phyloP scores from a whole-genome alignment of 1,140 invertebrate species.

The Diuraphis noxia region DNA sequence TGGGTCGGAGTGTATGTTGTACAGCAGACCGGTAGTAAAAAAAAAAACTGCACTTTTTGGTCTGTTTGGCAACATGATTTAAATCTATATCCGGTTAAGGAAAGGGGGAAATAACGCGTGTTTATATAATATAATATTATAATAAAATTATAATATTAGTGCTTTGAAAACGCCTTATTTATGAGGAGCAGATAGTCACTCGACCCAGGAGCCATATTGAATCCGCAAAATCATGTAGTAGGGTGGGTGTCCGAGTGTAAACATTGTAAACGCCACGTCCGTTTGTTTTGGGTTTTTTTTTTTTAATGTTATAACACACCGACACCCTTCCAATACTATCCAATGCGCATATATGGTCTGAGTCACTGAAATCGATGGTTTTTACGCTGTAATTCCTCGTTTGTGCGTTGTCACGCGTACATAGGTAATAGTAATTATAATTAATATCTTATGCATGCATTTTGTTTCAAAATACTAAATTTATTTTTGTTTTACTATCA shows the following conservation, averaged over 20 bases:
- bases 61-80: constrained; percentile 2
- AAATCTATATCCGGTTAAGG: not conserved
- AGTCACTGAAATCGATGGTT: constrained; percentile 25
- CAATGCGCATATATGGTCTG: not conserved
- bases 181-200: not conserved
- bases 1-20: not conserved
- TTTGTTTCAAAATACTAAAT: not conserved
- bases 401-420: not conserved
- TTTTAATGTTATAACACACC: constrained; percentile 7
- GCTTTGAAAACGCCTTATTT: not conserved
- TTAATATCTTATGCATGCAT: not conserved
- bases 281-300: constrained; percentile 12
- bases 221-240: not conserved
- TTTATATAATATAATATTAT: not conserved
- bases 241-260: constrained; percentile 27
- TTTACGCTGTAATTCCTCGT: not conserved
- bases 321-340: not conserved
- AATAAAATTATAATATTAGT: constrained; percentile 27
- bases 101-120: not conserved
- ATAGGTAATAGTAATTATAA: not conserved
- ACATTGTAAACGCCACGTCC: not conserved
- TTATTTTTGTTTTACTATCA: not conserved
- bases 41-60: not conserved
- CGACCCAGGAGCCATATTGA: not conserved
- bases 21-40: not conserved